A percentile compares a stretch with the other conserved stretches of the same genome.
Evolutionary conservation across 2,888 invertebrate species (phyloP).

Genomic region (Quadroppia sp.): DNA sequence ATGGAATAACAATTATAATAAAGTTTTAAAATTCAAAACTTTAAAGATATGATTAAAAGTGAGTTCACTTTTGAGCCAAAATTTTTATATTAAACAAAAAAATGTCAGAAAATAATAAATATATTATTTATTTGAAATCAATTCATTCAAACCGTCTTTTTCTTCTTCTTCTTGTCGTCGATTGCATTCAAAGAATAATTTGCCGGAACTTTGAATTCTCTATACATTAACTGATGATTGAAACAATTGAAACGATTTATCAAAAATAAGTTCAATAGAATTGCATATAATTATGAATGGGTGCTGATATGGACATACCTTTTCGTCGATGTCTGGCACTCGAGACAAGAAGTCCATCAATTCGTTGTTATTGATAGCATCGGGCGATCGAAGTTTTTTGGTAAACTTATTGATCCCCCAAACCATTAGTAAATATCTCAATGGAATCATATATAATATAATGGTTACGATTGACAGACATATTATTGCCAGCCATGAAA

Average conservation of each 20-base stretch:
- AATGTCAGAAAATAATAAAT: no score
- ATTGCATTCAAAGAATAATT: not conserved
- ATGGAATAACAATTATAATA: no score
- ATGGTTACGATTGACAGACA: conserved; percentile 68
- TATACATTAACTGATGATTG: conserved; percentile 22
- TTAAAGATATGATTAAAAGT: no score
- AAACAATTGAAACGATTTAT: no score
- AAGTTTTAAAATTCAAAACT: no score
- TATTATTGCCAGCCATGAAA: conserved; percentile 84
- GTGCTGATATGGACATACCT: conserved; percentile 41
- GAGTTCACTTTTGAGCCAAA: no score
- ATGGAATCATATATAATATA: conserved; percentile 80
- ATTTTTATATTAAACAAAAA: no score
- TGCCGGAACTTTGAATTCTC: conserved; percentile 25
- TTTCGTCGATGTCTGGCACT: conserved; percentile 66
- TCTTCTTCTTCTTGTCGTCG: conserved; percentile 35
- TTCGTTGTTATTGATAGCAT: conserved; percentile 95
- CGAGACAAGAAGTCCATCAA: conserved; percentile 87
- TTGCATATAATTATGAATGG: no score
- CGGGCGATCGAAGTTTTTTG: conserved; percentile 82
- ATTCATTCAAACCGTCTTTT: conserved; percentile 7
- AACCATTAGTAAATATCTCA: conserved; percentile 79
- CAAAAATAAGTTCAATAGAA: no score
- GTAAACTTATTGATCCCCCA: conserved; percentile 98
- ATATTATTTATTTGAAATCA: no score